Conservation (phyloP, 2,797 vertebrate genomes). For the Sylvilagus floridanus region DNA sequence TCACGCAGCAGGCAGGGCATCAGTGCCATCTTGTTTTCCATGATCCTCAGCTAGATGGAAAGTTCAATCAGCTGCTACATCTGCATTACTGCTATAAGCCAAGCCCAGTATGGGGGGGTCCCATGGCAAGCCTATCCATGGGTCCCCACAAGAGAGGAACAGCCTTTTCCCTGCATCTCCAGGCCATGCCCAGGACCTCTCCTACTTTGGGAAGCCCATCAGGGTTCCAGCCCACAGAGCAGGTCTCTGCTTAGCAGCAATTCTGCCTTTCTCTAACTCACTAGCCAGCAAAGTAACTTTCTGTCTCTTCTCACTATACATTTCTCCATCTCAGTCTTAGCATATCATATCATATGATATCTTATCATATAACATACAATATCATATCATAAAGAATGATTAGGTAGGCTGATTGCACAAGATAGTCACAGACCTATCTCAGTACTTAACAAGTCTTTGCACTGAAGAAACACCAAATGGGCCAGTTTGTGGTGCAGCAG, state of each 20-base stretch:
- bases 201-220: not conserved
- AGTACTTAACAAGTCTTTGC: not conserved
- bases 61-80: too few relatives aligned
- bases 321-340: not conserved
- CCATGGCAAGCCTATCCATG: too few relatives aligned
- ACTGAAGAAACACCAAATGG: not conserved
- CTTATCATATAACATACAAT: not conserved
- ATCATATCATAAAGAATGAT: not conserved
- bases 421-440: not conserved
- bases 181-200: not conserved
- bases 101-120: too few relatives aligned
- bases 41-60: too few relatives aligned
- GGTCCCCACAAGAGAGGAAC: not conserved
- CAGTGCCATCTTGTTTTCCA: too few relatives aligned
- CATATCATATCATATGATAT: not conserved
- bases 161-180: not conserved
- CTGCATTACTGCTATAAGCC: too few relatives aligned
- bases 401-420: not conserved
- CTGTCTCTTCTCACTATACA: not conserved
- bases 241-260: not conserved
- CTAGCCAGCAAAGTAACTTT: not conserved
- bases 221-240: not conserved
- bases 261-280: not conserved
- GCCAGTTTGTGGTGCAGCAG: too few relatives aligned
- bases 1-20: too few relatives aligned